phyloP scores from a whole-genome alignment of 1,140 invertebrate genomes.

The Papilio polytes region DNA sequence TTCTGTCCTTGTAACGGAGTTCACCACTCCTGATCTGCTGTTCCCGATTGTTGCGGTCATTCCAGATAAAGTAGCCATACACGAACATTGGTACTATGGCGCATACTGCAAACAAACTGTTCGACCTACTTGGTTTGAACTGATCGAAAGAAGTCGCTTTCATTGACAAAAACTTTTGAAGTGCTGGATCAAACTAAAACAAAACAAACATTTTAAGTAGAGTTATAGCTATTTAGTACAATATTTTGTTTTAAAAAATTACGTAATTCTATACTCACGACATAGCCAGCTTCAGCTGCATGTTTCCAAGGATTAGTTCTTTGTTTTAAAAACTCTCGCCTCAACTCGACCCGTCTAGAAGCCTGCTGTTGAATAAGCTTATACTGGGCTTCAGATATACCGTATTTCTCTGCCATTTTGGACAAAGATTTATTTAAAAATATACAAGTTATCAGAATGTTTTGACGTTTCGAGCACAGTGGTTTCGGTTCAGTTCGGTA shows the following conservation, averaged over 20 bases:
- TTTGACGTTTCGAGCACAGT: slow-evolving; percentile 1
- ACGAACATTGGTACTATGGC: slow-evolving; percentile 85
- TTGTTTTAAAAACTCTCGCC: slow-evolving; percentile 89
- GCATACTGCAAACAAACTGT: slow-evolving; percentile 82
- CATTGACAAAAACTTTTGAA: slow-evolving; percentile 89
- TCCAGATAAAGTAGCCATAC: slow-evolving; percentile 83
- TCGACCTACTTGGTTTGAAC: slow-evolving; percentile 87
- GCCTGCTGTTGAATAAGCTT: slow-evolving; percentile 84
- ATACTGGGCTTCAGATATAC: slow-evolving; percentile 71
- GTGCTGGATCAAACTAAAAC: slow-evolving; percentile 89
- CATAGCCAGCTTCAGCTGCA: slow-evolving; percentile 76
- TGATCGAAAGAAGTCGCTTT: slow-evolving; percentile 86
- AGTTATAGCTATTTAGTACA: background rate
- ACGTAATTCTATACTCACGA: slow-evolving; percentile 77
- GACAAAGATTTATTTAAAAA: background rate
- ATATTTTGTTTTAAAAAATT: slow-evolving; percentile 55
- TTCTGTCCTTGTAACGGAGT: slow-evolving; percentile 89
- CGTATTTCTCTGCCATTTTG: slow-evolving; percentile 78
- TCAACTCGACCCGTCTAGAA: slow-evolving; percentile 83
- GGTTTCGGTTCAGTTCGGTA: background rate
- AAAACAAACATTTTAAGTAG: slow-evolving; percentile 25
- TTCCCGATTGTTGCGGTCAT: slow-evolving; percentile 84
- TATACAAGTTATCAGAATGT: background rate
- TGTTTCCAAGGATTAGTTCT: slow-evolving; percentile 86
- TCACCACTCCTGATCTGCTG: slow-evolving; percentile 86